phyloP scores from a whole-genome alignment of 2,797 vertebrate species.

The Bucorvus abyssinicus region DNA sequence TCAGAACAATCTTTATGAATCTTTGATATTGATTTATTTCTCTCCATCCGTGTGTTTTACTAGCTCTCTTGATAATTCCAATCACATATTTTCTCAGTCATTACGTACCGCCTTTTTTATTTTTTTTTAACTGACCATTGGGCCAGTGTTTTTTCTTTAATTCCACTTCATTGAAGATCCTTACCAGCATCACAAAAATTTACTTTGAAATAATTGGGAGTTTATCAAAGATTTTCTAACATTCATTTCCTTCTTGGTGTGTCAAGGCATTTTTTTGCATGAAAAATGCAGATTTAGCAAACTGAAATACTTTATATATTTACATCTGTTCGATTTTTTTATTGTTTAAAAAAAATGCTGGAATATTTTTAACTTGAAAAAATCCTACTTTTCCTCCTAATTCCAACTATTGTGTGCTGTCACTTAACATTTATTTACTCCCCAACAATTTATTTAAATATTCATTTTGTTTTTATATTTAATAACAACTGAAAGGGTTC shows the following conservation, averaged over 20 bases:
- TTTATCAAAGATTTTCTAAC: neutral
- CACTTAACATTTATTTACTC: neutral
- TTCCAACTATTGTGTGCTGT: neutral
- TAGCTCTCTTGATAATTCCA: neutral
- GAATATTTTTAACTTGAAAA: neutral
- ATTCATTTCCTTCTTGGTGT: neutral
- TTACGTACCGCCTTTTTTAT: too few species aligned
- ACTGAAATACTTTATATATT: neutral
- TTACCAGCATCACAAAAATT: neutral
- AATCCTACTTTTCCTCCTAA: neutral
- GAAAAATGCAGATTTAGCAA: neutral
- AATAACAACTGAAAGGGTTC: neutral
- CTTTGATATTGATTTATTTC: neutral
- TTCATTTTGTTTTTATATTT: neutral
- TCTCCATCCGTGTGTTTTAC: neutral
- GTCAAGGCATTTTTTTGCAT: neutral
- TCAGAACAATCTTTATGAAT: neutral
- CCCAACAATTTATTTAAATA: neutral
- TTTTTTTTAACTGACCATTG: too few species aligned
- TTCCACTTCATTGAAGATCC: neutral
- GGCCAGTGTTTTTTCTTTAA: neutral
- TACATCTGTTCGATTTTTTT: accelerated
- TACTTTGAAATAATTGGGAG: neutral
- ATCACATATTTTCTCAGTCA: too few species aligned
- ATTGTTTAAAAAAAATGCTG: neutral